These are phyloP conservation scores for Corythaeola cristata DNA, from an alignment of 2,113 vertebrate species.

Conservation along the genomic window DNA sequence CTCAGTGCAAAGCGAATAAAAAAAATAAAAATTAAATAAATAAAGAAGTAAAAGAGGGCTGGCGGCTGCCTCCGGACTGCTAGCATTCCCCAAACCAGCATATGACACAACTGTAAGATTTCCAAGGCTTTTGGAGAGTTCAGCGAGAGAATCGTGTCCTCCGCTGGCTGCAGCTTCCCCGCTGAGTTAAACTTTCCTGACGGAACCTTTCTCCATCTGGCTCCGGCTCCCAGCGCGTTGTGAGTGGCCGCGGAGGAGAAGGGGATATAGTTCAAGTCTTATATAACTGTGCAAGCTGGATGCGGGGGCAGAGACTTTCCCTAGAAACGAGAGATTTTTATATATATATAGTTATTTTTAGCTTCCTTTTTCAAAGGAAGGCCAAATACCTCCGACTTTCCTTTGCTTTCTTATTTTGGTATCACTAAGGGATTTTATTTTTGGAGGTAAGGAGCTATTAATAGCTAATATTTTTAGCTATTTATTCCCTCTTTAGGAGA, in stretches of 20 bases:
- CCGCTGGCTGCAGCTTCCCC: conserved; percentile 66
- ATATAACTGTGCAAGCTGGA: conserved; percentile 68
- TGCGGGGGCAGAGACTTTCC: conserved; percentile 73
- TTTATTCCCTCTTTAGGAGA: conserved; percentile 66
- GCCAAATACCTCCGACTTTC: conserved; percentile 72
- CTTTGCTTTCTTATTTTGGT: conserved; percentile 76
- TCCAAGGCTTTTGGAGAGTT: conserved; percentile 75
- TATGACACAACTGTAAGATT: conserved; percentile 76
- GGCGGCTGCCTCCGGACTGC: conserved; percentile 61
- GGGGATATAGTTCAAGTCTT: conserved; percentile 65
- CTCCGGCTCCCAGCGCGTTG: conserved; percentile 30
- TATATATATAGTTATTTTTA: conserved; percentile 70
- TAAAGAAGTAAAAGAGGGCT: conserved; percentile 32
- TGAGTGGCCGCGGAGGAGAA: conserved; percentile 37
- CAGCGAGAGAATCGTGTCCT: conserved; percentile 60
- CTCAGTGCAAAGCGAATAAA: conserved; percentile 16
- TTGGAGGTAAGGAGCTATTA: conserved; percentile 64
- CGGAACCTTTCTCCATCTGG: conserved; percentile 62
- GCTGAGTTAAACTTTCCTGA: conserved; percentile 77
- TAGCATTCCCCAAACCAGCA: conserved; percentile 75
- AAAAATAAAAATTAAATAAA: background rate
- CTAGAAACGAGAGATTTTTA: conserved; percentile 79
- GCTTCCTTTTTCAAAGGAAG: conserved; percentile 67
- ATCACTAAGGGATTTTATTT: conserved; percentile 75
- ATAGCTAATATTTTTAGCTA: conserved; percentile 67